Conservation (phyloP, 2,113 vertebrate species). For the Romanogobio albipinnatus region DNA sequence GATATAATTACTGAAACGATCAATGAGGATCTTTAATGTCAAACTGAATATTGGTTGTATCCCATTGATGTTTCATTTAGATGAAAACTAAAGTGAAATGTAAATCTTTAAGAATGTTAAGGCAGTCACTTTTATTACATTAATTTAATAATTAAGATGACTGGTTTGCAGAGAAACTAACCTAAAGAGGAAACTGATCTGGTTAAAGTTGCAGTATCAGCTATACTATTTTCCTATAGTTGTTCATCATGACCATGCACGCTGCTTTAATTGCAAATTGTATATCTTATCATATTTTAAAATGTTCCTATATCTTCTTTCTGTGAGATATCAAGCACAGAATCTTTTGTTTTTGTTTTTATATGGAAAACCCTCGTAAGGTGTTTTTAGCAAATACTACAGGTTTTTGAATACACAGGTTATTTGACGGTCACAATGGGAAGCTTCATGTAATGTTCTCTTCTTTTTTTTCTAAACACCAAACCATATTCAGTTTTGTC, state of each 20-base stretch:
- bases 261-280: conserved; percentile 59
- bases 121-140: conserved; percentile 47
- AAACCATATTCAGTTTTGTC: conserved; percentile 54
- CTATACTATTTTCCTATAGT: conserved; percentile 35
- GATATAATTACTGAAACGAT: conserved; percentile 17
- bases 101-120: conserved; percentile 36
- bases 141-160: conserved; percentile 38
- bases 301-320: conserved; percentile 45
- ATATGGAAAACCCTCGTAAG: conserved; percentile 8
- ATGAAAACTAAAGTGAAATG: conserved; percentile 27
- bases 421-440: background rate
- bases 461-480: conserved; percentile 20
- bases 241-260: conserved; percentile 55
- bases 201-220: conserved; percentile 26
- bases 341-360: conserved; percentile 20
- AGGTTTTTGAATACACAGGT: conserved; percentile 1
- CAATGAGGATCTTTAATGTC: conserved; percentile 14
- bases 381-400: conserved; percentile 46
- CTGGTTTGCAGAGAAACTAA: conserved; percentile 28
- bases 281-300: conserved; percentile 55
- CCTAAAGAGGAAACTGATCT: conserved; percentile 5
- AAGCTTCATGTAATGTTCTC: conserved; percentile 9
- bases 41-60: conserved; percentile 14
- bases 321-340: conserved; percentile 46
- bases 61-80: conserved; percentile 34